Base-by-base conservation (phyloP, 2,797 vertebrate genomes). In the Hypotaenidia okinawae region DNA sequence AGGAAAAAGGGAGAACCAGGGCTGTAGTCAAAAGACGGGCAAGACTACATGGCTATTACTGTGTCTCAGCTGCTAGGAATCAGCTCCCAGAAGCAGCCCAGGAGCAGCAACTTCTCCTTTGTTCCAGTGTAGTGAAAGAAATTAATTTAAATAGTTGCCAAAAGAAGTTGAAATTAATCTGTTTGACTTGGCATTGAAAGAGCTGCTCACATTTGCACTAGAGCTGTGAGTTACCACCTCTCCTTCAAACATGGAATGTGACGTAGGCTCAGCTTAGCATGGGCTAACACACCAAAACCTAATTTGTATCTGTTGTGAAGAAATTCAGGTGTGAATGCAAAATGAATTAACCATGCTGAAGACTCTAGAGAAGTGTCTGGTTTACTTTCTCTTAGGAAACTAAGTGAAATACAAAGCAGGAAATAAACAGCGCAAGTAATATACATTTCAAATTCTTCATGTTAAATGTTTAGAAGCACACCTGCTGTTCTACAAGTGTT, bases 91-190 rank as follows among this genome's bases (percentile, higher is more conserved):
- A 77, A 21, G 49, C 69, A 82, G 32, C 39, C 18, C 21, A 16
- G 37, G 27, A 83, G 43, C 52, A 72, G 12, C 45, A 87, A 49
- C 64, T 85, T 92, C 47, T 83, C 35, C 25, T 92, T 84, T 5
- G 0, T 85, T 96, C n/a, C 22, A 58, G 13, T n/a, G 23, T 22
- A 63, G n/a, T 72, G 51, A 74, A 85, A 77, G 57, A 80, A 84
- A 85, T 58, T 45, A 66, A 28, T 75, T 89, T 68, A 90, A 95
- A 79, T 89, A 49, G 64, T 93, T 80, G 35, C 63, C 61, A 83
- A 30, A 73, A 57, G 64, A 91, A 61, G 33, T 33, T 77, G 72
- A 89, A 87, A 79, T 73, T 63, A 78, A 47, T 83, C 62, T 73
- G 47, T 85, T 87, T 77, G 49, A 37, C 52, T 80, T 95, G 80